Evolutionary conservation across 2,797 vertebrate species (phyloP).

Genomic region (Coendou prehensilis): DNA sequence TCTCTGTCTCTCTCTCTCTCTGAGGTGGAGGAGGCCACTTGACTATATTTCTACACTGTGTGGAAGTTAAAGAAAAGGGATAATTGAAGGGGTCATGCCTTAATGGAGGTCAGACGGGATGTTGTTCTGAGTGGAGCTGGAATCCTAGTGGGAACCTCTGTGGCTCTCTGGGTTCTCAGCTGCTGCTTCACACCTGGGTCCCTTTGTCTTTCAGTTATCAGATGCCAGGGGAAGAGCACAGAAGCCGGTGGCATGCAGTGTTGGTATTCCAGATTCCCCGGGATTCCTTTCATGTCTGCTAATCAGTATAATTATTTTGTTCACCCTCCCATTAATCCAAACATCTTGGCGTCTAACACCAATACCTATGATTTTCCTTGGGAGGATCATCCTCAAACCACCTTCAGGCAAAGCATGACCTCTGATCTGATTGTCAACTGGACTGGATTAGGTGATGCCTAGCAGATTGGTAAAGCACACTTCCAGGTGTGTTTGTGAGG

Average conservation of each 20-base stretch:
- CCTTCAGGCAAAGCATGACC: background rate
- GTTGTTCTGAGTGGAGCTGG: background rate
- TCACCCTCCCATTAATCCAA: background rate
- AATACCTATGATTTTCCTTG: background rate
- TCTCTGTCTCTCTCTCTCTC: no score
- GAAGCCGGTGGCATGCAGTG: background rate
- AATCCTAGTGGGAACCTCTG: background rate
- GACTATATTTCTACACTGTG: background rate
- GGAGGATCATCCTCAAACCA: background rate
- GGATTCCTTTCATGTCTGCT: background rate
- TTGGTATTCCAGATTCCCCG: background rate
- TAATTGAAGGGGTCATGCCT: background rate
- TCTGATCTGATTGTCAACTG: background rate
- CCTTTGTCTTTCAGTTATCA: background rate
- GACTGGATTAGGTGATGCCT: background rate
- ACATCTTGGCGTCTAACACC: background rate
- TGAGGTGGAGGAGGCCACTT: background rate
- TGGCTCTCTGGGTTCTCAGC: no score
- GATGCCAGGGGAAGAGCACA: background rate
- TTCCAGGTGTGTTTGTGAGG: background rate
- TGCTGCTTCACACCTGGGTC: background rate
- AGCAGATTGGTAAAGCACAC: background rate
- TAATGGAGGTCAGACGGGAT: background rate
- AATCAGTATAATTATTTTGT: background rate
- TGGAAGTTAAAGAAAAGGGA: background rate